Percentiles rank a stretch among this genome's conserved stretches.
Conservation (phyloP, 2,888 invertebrate genomes). For the Anticlea derivata region DNA sequence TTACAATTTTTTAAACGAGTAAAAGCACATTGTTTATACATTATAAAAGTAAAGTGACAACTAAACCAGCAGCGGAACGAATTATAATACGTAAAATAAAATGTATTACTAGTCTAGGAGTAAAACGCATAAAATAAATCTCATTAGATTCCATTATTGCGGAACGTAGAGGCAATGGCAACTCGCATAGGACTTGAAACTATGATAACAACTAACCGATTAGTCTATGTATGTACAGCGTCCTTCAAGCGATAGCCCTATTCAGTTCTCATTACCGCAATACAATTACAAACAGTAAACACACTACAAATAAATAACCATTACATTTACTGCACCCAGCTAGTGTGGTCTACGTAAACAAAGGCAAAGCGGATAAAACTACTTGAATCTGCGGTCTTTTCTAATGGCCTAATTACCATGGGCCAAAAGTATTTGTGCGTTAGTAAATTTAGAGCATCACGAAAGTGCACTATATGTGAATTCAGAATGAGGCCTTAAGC, state of each 20-base stretch:
- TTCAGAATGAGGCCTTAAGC: no score
- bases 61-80: constrained; percentile 61
- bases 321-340: neutral
- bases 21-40: constrained; percentile 82
- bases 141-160: constrained; percentile 51
- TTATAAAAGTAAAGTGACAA: constrained; percentile 60
- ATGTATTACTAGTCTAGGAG: constrained; percentile 56
- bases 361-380: no score
- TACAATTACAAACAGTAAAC: constrained; percentile 27
- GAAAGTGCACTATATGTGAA: no score
- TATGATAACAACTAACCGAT: constrained; percentile 38
- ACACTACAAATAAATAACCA: neutral
- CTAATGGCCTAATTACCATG: no score
- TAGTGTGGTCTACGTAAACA: no score
- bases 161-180: constrained; percentile 62
- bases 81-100: constrained; percentile 63
- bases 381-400: no score
- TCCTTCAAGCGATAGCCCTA: constrained; percentile 40
- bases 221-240: constrained; percentile 54
- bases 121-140: constrained; percentile 64
- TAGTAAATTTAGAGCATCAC: no score
- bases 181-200: constrained; percentile 61
- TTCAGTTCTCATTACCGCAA: constrained; percentile 28
- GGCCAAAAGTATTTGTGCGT: no score
- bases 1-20: constrained; percentile 82